Percentiles rank a stretch among this genome's conserved stretches.
Evolutionary conservation across 1,140 invertebrate species (phyloP).

Genomic region (Meteorus sp.): DNA sequence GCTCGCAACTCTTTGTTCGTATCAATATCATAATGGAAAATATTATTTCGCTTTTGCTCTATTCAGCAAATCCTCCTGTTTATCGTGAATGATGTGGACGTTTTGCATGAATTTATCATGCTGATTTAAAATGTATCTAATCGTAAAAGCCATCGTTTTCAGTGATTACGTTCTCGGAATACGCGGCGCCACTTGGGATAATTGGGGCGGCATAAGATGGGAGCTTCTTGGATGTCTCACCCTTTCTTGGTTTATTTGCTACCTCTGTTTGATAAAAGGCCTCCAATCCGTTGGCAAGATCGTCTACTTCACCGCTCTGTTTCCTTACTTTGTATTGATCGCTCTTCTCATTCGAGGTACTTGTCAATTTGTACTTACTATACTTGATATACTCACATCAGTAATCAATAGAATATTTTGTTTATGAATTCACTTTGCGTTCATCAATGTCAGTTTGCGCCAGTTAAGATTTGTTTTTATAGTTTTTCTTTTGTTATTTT

Average conservation of each 20-base stretch:
- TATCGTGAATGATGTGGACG: neutral
- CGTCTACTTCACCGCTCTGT: constrained; percentile 74
- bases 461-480: neutral
- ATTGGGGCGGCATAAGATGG: constrained; percentile 71
- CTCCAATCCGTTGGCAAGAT: constrained; percentile 81
- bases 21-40: neutral
- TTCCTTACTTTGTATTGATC: constrained; percentile 77
- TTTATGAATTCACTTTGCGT: neutral
- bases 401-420: neutral
- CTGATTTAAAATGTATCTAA: constrained; percentile 12
- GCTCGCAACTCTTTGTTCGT: no score
- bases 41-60: no score
- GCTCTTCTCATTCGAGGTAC: constrained; percentile 68
- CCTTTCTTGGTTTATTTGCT: constrained; percentile 74
- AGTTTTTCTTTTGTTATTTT: neutral
- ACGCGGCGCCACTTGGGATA: constrained; percentile 64
- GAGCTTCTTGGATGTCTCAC: constrained; percentile 72
- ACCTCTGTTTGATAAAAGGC: constrained; percentile 68
- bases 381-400: neutral
- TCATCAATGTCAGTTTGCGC: neutral
- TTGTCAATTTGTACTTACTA: no score
- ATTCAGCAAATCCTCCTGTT: no score
- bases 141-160: constrained; percentile 34
- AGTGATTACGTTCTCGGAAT: constrained; percentile 68
- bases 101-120: constrained; percentile 4